Conservation (phyloP, 2,113 vertebrate genomes). For the Mesocricetus auratus region DNA sequence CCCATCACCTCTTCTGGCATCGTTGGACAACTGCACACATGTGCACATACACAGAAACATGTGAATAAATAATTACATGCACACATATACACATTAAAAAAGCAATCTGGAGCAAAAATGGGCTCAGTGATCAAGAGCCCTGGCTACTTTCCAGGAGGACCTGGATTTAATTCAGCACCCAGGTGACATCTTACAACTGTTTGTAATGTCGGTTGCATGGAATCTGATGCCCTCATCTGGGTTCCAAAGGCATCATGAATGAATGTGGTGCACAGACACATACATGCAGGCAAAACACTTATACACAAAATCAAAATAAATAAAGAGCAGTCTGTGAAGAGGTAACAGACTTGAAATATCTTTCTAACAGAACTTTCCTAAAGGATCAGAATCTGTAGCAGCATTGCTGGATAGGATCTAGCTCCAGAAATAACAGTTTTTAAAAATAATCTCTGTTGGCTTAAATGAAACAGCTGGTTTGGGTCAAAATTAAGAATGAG, state of each 20-base stretch:
- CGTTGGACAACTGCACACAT: not conserved
- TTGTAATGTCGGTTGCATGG: not conserved
- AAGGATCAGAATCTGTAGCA: not conserved
- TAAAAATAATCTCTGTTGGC: conserved; percentile 25
- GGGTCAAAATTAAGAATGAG: conserved; percentile 60
- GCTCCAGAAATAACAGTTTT: conserved; percentile 32
- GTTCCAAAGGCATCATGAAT: not conserved
- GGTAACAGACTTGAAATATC: not conserved
- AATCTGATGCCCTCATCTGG: not conserved
- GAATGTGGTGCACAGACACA: not conserved
- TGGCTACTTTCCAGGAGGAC: not conserved
- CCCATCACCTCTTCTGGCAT: not conserved
- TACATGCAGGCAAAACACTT: not conserved
- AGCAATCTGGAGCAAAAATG: not conserved
- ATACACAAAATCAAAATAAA: not conserved
- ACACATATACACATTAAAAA: not conserved
- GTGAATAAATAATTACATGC: not conserved
- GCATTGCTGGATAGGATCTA: conserved; percentile 20
- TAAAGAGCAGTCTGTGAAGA: not conserved
- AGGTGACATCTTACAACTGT: not conserved
- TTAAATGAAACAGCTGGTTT: conserved; percentile 70
- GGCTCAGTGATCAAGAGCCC: not conserved
- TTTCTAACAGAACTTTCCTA: conserved; percentile 51
- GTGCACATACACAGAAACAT: not conserved
- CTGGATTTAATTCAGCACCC: not conserved